phyloP scores from a whole-genome alignment of 2,797 vertebrate species.

The Hemitrygon akajei region DNA sequence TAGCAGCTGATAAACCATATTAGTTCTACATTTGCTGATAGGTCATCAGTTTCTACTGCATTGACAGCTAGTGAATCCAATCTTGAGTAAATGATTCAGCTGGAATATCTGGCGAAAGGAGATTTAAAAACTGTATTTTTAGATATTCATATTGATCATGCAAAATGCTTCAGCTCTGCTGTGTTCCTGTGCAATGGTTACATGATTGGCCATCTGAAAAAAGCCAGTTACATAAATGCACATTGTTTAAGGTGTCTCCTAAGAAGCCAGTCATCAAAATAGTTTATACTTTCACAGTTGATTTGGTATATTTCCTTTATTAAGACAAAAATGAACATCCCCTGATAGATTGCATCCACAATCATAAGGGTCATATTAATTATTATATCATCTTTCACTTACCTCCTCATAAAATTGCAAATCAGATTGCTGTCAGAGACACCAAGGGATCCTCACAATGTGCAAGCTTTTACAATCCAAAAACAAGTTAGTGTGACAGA shows the following conservation, averaged over 20 bases:
- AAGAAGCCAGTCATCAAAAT: background rate
- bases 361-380: background rate
- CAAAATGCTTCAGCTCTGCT: background rate
- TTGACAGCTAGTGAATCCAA: background rate
- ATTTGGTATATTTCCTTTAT: background rate
- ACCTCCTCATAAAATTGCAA: background rate
- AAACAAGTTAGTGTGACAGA: background rate
- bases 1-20: background rate
- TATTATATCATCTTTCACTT: background rate
- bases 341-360: background rate
- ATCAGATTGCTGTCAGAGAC: background rate
- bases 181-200: background rate
- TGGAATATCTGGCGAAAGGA: background rate
- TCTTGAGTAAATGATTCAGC: background rate
- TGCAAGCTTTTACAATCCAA: background rate
- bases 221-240: background rate
- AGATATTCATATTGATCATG: background rate
- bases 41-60: background rate
- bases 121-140: background rate
- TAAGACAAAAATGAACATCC: background rate
- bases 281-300: background rate
- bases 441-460: background rate
- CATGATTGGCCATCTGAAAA: background rate
- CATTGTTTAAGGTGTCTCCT: background rate
- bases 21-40: background rate